Percentiles rank a stretch among this genome's conserved stretches.
These are phyloP conservation scores for Pedetes capensis DNA, from an alignment of 2,113 vertebrate genomes.

Conservation along the genomic window DNA sequence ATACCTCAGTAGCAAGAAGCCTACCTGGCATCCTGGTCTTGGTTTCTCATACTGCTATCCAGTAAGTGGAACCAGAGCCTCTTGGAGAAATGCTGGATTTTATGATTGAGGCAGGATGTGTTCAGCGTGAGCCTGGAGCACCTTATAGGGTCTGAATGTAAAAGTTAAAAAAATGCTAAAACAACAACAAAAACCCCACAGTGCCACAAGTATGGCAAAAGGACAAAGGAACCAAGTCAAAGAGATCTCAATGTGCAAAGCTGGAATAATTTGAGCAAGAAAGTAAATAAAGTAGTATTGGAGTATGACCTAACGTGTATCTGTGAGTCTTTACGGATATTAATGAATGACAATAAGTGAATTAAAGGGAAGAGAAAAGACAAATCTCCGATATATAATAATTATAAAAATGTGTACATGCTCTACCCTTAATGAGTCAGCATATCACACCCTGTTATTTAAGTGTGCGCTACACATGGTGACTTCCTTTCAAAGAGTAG, in stretches of 20 bases:
- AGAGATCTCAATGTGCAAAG: too few relatives aligned
- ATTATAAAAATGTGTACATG: neutral
- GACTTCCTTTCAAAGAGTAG: neutral
- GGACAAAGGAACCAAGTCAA: neutral
- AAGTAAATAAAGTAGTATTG: neutral
- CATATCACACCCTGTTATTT: neutral
- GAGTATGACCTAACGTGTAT: neutral
- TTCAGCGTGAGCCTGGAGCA: neutral
- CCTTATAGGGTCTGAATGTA: neutral
- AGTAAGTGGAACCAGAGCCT: neutral
- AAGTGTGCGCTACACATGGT: rapidly evolving
- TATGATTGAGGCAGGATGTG: neutral
- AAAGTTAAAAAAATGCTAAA: neutral
- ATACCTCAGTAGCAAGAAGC: neutral
- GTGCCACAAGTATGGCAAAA: neutral
- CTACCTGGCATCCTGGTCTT: neutral
- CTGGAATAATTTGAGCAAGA: too few relatives aligned
- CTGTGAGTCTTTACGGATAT: too few relatives aligned
- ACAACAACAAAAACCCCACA: neutral
- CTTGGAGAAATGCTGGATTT: neutral
- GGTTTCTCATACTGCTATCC: neutral
- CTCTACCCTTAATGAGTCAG: neutral
- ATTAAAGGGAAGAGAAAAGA: neutral
- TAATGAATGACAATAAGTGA: too few relatives aligned
- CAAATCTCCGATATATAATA: neutral